phyloP scores from a whole-genome alignment of 2,113 vertebrate species.

The Sinocyclocheilus grahami region DNA sequence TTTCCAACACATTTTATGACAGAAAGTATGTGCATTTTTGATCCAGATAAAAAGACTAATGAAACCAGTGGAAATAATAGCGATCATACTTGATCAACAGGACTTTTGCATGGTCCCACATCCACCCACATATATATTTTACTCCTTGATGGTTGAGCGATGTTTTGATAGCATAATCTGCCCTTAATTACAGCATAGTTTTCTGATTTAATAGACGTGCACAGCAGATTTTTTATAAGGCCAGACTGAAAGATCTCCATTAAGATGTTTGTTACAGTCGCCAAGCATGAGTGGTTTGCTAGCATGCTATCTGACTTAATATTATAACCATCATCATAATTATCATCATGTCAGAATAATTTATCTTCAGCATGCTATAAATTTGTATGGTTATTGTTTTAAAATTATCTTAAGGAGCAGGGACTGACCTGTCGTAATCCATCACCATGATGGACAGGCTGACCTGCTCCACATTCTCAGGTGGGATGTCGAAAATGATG shows the following conservation, averaged over 20 bases:
- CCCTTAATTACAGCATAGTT: neutral
- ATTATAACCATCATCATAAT: neutral
- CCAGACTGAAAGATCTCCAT: neutral
- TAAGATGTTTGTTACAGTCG: neutral
- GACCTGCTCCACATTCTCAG: conserved; percentile 98
- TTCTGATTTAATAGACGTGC: neutral
- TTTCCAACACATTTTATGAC: neutral
- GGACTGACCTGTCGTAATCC: conserved; percentile 94
- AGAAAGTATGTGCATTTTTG: neutral
- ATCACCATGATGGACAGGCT: conserved; percentile 96
- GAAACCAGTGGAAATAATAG: neutral
- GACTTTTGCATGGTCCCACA: neutral
- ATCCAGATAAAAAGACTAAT: neutral
- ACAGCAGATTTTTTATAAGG: neutral
- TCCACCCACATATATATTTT: neutral
- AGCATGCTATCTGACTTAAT: neutral
- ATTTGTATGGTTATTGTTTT: neutral
- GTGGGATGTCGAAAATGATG: conserved; percentile 98
- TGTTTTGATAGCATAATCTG: neutral
- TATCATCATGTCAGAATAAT: conserved; percentile 9
- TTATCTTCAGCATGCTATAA: neutral
- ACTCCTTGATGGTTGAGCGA: neutral
- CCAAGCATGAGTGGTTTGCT: neutral
- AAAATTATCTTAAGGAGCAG: neutral
- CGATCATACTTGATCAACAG: neutral